Evolutionary conservation across 1,140 invertebrate species (phyloP), one percentile per base, ranked within the genome.

Genomic region (Geopemphigus sp.): DNA sequence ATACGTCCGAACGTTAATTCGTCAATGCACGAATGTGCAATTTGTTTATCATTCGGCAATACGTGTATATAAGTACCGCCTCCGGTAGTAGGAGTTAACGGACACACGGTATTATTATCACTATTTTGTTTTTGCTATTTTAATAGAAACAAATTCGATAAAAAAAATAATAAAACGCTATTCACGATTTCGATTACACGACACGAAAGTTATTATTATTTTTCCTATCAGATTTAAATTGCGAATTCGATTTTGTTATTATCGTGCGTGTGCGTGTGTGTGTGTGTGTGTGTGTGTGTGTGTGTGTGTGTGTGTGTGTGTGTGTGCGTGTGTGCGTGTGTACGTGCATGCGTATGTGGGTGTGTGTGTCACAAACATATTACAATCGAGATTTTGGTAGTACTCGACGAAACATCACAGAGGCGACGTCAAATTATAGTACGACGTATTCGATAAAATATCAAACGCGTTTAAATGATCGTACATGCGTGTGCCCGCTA

Each of bases 401-500:
- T 45, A n/a, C 63, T 39, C 5, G 32, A 50, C 12, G 14, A 50
- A 12, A 50, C 47, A n/a, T 39, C 3, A 39, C 32, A 8, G 32
- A 39, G 32, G 32, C 32, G 32, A 39, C 3, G 32, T 39, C 32
- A 39, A 39, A 39, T 39, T 3, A 39, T 8, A 39, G 26, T 63
- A 50, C 19, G 32, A 64, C 19, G 32, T n/a, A 45, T 66, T 66
- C 63, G 5, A n/a, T 1, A 12, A 66, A 66, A 66, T n/a, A n/a
- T 66, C 32, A n/a, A 66, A 39, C 39, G 29, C n/a, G 39, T 66
- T 66, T 22, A 66, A 66, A 66, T 22, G 29, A 66, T 45, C 15
- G 2, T 39, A 22, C 19, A 39, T 19, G 10, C 3, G 19, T 39
- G 17, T 22, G 1, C 32, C 32, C 32, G 32, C 3, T 39, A 8